Evolutionary conservation across 2,113 vertebrate species (phyloP), one percentile per base, ranked within the genome.

Genomic region (Shinisaurus crocodilurus): DNA sequence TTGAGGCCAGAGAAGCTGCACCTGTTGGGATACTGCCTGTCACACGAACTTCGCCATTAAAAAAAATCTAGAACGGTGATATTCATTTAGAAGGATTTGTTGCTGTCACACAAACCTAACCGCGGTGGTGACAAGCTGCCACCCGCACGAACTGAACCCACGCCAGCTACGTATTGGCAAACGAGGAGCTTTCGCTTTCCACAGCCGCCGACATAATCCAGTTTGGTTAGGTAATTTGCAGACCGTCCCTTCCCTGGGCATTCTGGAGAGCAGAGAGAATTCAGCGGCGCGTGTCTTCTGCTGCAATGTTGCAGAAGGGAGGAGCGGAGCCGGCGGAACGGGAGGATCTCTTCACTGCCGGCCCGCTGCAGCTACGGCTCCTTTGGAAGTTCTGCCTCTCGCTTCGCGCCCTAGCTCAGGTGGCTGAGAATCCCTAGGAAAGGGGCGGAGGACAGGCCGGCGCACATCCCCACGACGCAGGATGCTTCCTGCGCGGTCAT

Each of bases 231-330:
- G n/a, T 43, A 72, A 23, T 83, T 81, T 34, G 87, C 43, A 90
- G 81, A 82, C 5, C 34, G 88, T 85, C 81, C 72, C 54, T 54
- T 86, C 82, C 88, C 4, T 18, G 74, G 90, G 67, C 18, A 65
- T 50, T 57, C 63, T 9, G 27, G 40, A 45, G 50, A 63, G 50
- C 67, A 29, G 69, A 60, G 75, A n/a, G 63, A 2, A 1, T 29
- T 29, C n/a, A 63, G 65, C 60, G 72, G 91, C 27, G 57, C 69
- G 3, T 32, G 45, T 76, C 34, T 27, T 74, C 2, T 80, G 84
- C 93, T 81, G 89, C 60, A 29, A 88, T 18, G 86, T 74, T 89
- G 82, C 83, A 81, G 92, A 16, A 81, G 60, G 27, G 82, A 37
- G 18, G 70, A 60, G 34, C 1, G 85, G 43, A 82, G 85, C 37